Evolutionary conservation across 2,113 vertebrate genomes (phyloP).

Genomic region (Delphinapterus leucas): DNA sequence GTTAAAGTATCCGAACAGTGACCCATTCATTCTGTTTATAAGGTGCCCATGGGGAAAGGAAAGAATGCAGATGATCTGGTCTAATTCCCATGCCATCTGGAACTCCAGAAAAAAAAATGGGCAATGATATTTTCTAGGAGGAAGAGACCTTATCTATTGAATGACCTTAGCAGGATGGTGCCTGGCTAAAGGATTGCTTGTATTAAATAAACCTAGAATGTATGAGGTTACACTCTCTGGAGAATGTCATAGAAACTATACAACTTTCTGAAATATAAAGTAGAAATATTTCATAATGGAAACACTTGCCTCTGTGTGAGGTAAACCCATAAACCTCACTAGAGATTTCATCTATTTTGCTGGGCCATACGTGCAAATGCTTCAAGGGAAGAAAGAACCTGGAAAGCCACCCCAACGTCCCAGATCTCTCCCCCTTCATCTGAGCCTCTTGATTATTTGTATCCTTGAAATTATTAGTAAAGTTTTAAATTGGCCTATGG

Average conservation of each 20-base stretch:
- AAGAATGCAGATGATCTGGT: not conserved
- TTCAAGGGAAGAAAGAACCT: not conserved
- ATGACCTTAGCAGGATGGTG: not conserved
- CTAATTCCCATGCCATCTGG: not conserved
- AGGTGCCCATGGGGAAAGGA: not conserved
- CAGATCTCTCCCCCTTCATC: not conserved
- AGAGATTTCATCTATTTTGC: not conserved
- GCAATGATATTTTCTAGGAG: not conserved
- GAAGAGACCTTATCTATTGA: not conserved
- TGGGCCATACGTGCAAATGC: accelerated
- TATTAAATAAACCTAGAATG: not conserved
- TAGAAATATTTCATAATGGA: not conserved
- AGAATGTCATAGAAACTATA: not conserved
- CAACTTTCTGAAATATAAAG: not conserved
- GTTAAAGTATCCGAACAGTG: not conserved
- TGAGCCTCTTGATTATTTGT: not conserved
- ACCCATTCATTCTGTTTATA: not conserved
- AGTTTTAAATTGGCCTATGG: not conserved
- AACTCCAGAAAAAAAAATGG: not conserved
- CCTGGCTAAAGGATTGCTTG: not conserved
- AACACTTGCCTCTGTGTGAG: not conserved
- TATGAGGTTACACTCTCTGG: not conserved
- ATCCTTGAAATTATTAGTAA: not conserved
- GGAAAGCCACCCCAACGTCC: not conserved
- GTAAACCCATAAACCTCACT: not conserved